These are phyloP conservation scores for Vireo griseus DNA, from an alignment of 2,797 vertebrate species.

Conservation along the genomic window DNA sequence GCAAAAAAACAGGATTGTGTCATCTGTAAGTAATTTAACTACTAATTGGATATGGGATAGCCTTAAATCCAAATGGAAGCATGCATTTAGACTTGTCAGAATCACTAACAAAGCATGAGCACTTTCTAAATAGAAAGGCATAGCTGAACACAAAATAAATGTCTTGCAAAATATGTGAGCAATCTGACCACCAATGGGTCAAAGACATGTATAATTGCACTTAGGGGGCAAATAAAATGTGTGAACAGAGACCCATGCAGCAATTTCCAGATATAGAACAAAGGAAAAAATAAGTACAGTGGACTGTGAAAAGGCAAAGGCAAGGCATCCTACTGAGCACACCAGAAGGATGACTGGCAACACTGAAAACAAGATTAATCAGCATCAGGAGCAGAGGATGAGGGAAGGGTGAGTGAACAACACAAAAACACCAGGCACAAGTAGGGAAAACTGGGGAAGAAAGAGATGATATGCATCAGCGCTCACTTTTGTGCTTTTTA, in stretches of 20 bases:
- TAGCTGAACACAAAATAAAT: neutral
- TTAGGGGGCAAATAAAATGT: neutral
- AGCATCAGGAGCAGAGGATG: neutral
- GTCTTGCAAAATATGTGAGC: neutral
- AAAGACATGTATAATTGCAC: neutral
- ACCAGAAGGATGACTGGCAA: neutral
- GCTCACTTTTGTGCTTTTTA: neutral
- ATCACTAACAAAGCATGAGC: neutral
- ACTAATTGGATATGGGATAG: neutral
- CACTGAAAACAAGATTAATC: neutral
- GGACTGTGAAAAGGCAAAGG: neutral
- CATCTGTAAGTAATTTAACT: neutral
- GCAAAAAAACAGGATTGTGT: neutral
- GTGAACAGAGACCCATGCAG: neutral
- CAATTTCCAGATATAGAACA: neutral
- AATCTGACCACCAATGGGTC: neutral
- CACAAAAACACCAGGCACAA: neutral
- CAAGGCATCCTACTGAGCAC: neutral
- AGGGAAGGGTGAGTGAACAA: neutral
- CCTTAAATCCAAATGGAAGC: neutral
- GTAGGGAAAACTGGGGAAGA: neutral
- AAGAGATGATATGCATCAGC: neutral
- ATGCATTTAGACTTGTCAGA: neutral
- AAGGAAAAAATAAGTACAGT: neutral
- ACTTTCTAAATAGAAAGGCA: neutral